Evolutionary conservation across 37 sponge, comb jelly and placozoan genomes (phyloP), one percentile per base, ranked within the genome.

Genomic region (Diacarnus erythraeanus): DNA sequence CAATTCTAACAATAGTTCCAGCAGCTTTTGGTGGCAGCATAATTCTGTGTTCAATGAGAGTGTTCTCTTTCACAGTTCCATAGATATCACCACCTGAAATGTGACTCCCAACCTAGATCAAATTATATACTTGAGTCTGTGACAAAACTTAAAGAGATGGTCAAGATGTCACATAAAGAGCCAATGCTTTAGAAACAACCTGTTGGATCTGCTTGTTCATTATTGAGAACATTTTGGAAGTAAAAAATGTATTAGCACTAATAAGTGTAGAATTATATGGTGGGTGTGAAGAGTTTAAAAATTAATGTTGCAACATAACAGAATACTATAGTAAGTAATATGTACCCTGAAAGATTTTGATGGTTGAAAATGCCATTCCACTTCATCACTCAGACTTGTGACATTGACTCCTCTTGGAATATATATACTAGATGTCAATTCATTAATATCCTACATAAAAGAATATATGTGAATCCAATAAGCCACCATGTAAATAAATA

Each of bases 391-490:
- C 70, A 98, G 76, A 70, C 89, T 88, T 30, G 74, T 51, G 1
- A 93, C 89, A 69, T 95, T 95, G 78, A 96, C 82, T 34, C 99
- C 99, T 27, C 97, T 79, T 23, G 99, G 99, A 59, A 98, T 98
- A 81, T 98, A 98, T 66, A 98, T 98, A 38, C 94, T 91, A 22
- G 83, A 33, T 5, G 99, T 95, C 69, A 88, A 83, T 34, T 96
- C 97, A 79, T 83, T 77, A 61, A 98, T 98, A 38, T 91, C 92
- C 94, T 97, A 82, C 41, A 39, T 29, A 72, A 4, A 68, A 27
- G 8, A 34, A 38, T n/a, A n/a, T n/a, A n/a, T n/a, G n/a, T n/a
- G n/a, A n/a, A n/a, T n/a, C n/a, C n/a, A n/a, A n/a, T n/a, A n/a
- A n/a, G n/a, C n/a, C n/a, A n/a, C n/a, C n/a, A n/a, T n/a, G n/a